Evolutionary conservation across 2,797 vertebrate genomes (phyloP).

Genomic region (Rhinella marina): DNA sequence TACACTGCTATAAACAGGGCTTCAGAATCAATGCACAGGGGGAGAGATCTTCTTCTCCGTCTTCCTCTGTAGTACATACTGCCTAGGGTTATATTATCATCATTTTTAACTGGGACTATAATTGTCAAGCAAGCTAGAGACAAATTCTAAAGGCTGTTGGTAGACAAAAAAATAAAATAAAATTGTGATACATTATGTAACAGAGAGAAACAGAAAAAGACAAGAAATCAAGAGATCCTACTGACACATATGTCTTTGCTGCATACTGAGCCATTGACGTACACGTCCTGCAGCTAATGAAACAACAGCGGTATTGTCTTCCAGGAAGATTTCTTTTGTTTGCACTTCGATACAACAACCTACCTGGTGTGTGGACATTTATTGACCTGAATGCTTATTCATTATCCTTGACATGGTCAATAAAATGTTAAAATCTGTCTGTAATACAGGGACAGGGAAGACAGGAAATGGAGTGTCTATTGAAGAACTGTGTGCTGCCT

Average conservation of each 20-base stretch:
- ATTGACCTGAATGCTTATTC: neutral
- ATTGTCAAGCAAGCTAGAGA: neutral
- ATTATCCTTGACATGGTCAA: neutral
- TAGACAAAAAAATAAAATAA: neutral
- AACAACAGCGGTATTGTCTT: neutral
- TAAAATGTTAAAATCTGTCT: neutral
- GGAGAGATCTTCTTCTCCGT: neutral
- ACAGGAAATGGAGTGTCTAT: neutral
- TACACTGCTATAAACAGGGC: neutral
- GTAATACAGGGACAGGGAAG: neutral
- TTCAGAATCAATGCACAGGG: constrained; percentile 23
- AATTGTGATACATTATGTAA: neutral
- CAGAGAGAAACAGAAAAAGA: neutral
- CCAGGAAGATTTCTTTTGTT: neutral
- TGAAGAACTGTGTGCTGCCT: neutral
- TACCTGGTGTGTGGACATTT: neutral
- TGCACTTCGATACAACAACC: neutral
- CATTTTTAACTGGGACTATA: constrained; percentile 9
- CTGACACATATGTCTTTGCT: neutral
- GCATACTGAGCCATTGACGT: neutral
- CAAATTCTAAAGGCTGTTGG: neutral
- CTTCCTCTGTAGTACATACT: neutral
- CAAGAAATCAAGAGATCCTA: neutral
- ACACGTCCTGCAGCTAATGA: neutral
- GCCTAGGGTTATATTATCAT: constrained; percentile 19